Evolutionary conservation across 1,140 invertebrate species (phyloP).

Genomic region (Drosophila truncata): DNA sequence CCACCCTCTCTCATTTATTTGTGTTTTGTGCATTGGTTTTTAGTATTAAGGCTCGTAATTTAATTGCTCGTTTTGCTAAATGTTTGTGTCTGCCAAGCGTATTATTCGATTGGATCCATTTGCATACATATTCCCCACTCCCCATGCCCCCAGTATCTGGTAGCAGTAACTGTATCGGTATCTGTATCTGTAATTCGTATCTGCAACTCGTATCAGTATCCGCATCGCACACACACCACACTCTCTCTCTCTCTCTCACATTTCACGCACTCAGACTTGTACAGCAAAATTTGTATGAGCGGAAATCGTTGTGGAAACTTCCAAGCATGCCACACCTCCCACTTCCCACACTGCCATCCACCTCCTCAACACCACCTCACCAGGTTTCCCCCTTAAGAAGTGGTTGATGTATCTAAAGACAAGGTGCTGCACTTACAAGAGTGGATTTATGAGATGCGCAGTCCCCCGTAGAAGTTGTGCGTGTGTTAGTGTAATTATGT

Average conservation of each 20-base stretch:
- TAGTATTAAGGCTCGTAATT: slow-evolving; percentile 71
- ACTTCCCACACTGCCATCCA: slow-evolving; percentile 14
- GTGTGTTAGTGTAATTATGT: slow-evolving; percentile 60
- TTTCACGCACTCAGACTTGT: slow-evolving; percentile 42
- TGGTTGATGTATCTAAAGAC: slow-evolving; percentile 35
- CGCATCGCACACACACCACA: slow-evolving; percentile 46
- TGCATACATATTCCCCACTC: slow-evolving; percentile 41
- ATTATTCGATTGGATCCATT: slow-evolving; percentile 55
- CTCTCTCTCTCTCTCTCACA: too few relatives aligned
- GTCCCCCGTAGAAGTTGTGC: slow-evolving; percentile 37
- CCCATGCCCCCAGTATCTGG: slow-evolving; percentile 27
- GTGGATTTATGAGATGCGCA: slow-evolving; percentile 51
- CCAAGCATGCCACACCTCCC: slow-evolving; percentile 55
- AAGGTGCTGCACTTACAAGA: slow-evolving; percentile 36
- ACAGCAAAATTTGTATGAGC: slow-evolving; percentile 67
- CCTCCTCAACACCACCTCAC: slow-evolving; percentile 11
- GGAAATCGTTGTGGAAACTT: slow-evolving; percentile 69
- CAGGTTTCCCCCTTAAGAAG: background rate
- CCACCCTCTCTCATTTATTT: slow-evolving; percentile 34
- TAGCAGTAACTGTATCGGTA: slow-evolving; percentile 36
- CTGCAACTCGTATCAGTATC: slow-evolving; percentile 46
- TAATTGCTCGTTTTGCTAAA: slow-evolving; percentile 75
- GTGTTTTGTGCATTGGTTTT: slow-evolving; percentile 59
- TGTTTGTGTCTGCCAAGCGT: slow-evolving; percentile 62
- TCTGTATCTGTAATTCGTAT: slow-evolving; percentile 42